These are phyloP conservation scores for Epinotia demarniana DNA, from an alignment of 2,888 invertebrate species.

Conservation along the genomic window DNA sequence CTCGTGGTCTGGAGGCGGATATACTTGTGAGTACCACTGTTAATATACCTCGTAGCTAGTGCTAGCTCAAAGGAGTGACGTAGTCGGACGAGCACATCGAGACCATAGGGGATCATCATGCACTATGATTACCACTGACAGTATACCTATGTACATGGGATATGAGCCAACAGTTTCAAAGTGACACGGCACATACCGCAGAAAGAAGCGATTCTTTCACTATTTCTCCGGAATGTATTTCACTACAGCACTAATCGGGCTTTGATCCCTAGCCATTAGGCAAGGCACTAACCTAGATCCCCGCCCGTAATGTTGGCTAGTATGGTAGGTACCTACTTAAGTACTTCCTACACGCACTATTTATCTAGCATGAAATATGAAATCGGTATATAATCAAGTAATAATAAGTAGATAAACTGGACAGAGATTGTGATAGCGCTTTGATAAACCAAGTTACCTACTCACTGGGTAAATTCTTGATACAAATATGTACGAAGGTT, in stretches of 20 bases:
- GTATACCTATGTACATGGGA: no score
- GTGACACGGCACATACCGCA: no score
- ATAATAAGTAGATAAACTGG: background rate
- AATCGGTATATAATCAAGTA: no score
- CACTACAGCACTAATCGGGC: background rate
- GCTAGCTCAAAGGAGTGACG: background rate
- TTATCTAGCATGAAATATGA: no score
- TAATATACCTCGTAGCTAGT: background rate
- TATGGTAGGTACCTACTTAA: no score
- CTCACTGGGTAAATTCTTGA: background rate
- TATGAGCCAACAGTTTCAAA: no score
- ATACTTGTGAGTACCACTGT: conserved; percentile 70
- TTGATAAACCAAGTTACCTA: background rate
- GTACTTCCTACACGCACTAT: no score
- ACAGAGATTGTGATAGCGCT: background rate
- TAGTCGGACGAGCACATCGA: background rate
- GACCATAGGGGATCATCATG: no score
- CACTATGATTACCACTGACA: no score
- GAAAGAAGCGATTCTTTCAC: no score
- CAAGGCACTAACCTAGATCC: background rate
- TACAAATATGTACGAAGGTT: background rate
- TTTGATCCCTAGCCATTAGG: background rate
- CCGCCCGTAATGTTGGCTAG: background rate
- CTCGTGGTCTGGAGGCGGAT: conserved; percentile 77
- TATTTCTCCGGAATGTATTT: background rate